These are phyloP conservation scores for Atopsyche davidsoni DNA, from an alignment of 1,140 invertebrate species.

Conservation along the genomic window DNA sequence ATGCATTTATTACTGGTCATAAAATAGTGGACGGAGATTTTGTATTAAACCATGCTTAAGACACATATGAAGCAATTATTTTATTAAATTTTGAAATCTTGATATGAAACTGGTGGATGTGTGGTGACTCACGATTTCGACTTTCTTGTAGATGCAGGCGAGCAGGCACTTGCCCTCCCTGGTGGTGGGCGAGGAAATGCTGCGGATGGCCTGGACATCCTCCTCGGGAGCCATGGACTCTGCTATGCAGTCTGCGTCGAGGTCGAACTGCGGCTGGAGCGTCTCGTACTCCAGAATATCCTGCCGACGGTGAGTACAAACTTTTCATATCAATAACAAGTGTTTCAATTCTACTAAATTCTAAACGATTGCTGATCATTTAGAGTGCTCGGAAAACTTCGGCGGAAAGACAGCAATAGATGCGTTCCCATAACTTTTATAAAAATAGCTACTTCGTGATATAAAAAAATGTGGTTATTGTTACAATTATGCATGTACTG, in stretches of 20 bases:
- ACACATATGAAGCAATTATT: not conserved
- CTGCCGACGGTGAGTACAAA: not conserved
- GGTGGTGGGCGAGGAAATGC: conserved; percentile 6
- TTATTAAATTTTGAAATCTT: not conserved
- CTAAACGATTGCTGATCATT: no score
- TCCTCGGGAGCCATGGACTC: conserved; percentile 9
- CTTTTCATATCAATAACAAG: no score
- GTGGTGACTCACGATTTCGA: conserved; percentile 13
- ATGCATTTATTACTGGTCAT: no score
- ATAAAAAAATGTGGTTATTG: no score
- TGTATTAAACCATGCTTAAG: no score
- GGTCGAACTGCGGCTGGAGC: conserved; percentile 5
- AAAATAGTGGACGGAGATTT: no score
- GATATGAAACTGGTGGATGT: not conserved
- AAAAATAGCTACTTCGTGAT: no score
- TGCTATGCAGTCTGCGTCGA: conserved; percentile 18
- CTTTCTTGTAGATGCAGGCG: conserved; percentile 27
- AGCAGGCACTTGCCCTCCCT: conserved; percentile 20
- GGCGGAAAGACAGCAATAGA: no score
- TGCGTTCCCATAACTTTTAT: no score
- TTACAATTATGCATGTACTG: no score
- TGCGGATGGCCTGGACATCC: conserved; percentile 12
- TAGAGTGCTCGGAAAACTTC: no score
- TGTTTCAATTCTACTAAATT: no score
- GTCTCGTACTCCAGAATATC: conserved; percentile 20